Percentiles rank a stretch among this genome's conserved stretches.
Conservation (phyloP, 2,888 invertebrate genomes). For the Gisinianus flammeolus region DNA sequence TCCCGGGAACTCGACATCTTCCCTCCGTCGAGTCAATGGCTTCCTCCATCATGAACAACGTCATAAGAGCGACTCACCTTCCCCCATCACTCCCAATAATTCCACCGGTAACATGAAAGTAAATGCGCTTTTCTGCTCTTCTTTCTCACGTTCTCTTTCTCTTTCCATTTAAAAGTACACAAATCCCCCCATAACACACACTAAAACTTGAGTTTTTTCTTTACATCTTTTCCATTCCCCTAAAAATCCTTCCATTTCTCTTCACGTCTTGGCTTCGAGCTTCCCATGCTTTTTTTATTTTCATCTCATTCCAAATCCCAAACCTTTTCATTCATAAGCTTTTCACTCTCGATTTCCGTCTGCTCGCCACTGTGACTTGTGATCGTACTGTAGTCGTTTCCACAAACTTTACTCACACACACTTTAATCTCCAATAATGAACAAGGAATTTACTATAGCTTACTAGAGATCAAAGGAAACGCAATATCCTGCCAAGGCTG, state of each 20-base stretch:
- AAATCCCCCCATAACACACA: too few relatives aligned
- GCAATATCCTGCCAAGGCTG: too few relatives aligned
- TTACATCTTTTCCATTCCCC: neutral
- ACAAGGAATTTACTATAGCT: too few relatives aligned
- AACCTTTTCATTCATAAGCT: too few relatives aligned
- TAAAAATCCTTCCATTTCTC: neutral
- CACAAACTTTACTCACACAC: too few relatives aligned
- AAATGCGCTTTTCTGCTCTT: constrained; percentile 4
- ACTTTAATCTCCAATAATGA: too few relatives aligned
- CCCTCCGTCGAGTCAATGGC: constrained; percentile 30
- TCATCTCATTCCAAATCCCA: neutral
- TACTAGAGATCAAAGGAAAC: too few relatives aligned
- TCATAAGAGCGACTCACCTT: neutral
- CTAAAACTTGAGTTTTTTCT: neutral
- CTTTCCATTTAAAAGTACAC: neutral
- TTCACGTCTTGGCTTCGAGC: neutral
- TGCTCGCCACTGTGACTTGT: too few relatives aligned
- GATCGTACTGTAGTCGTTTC: too few relatives aligned
- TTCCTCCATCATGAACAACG: neutral
- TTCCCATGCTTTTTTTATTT: neutral
- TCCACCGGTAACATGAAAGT: constrained; percentile 38
- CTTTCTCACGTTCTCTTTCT: neutral
- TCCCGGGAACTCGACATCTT: constrained; percentile 44
- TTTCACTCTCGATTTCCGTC: too few relatives aligned
- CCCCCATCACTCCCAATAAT: constrained; percentile 20